phyloP scores from a whole-genome alignment of 2,888 invertebrate species.

The Drosophila rellima region DNA sequence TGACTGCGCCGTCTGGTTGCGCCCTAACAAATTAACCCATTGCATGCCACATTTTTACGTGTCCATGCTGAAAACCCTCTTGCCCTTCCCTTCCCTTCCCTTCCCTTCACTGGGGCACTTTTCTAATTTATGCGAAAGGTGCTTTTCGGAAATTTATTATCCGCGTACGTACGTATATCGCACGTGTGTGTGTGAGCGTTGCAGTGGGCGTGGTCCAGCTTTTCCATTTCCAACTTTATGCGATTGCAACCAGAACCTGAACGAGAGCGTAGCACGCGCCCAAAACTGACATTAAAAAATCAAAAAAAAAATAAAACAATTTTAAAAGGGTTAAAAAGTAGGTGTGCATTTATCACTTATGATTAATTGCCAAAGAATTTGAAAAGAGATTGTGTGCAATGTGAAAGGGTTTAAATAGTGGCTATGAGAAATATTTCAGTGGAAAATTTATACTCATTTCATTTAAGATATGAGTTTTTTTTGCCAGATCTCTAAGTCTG shows the following conservation, averaged over 20 bases:
- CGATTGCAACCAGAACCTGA: slow-evolving; percentile 31
- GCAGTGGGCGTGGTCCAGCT: slow-evolving; percentile 62
- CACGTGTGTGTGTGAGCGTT: slow-evolving; percentile 39
- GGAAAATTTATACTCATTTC: not conserved
- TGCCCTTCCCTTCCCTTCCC: not conserved
- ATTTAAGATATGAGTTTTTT: not conserved
- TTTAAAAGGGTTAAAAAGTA: slow-evolving; percentile 60
- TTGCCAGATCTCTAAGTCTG: no score
- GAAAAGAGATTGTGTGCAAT: slow-evolving; percentile 6
- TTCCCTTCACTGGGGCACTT: slow-evolving; percentile 32
- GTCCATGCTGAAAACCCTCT: not conserved
- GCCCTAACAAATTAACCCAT: slow-evolving; percentile 76
- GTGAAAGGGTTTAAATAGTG: not conserved
- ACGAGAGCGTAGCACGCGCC: slow-evolving; percentile 70
- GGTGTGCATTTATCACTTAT: slow-evolving; percentile 56
- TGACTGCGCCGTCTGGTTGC: slow-evolving; percentile 43
- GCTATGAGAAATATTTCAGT: not conserved
- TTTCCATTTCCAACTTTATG: slow-evolving; percentile 38
- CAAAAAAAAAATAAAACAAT: slow-evolving; percentile 29
- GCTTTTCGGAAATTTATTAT: slow-evolving; percentile 72
- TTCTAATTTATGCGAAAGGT: slow-evolving; percentile 80
- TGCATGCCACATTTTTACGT: slow-evolving; percentile 69
- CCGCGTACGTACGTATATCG: slow-evolving; percentile 42
- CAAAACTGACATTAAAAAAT: slow-evolving; percentile 56
- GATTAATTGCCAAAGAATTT: slow-evolving; percentile 44